These are phyloP conservation scores for Ecliptopera silaceata DNA, from an alignment of 2,888 invertebrate genomes.

Conservation along the genomic window DNA sequence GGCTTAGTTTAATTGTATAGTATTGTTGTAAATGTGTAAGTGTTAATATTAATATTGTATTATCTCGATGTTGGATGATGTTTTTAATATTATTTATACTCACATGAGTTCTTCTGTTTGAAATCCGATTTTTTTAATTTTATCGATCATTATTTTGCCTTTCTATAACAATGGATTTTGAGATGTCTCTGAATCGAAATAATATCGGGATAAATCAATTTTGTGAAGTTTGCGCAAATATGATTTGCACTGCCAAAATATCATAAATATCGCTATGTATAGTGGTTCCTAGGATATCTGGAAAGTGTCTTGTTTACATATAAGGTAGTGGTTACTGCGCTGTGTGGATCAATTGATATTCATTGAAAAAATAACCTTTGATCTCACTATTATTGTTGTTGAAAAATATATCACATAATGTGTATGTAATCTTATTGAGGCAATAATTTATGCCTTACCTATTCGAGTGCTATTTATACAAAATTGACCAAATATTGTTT, in stretches of 20 bases:
- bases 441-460: slow-evolving; percentile 65
- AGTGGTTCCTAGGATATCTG: slow-evolving; percentile 19
- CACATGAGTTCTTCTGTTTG: slow-evolving; percentile 43
- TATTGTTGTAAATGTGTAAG: slow-evolving; percentile 73
- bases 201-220: slow-evolving; percentile 7
- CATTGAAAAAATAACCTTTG: slow-evolving; percentile 60
- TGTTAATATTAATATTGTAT: slow-evolving; percentile 72
- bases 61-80: slow-evolving; percentile 62
- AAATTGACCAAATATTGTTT: slow-evolving; percentile 71
- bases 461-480: slow-evolving; percentile 56
- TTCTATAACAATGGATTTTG: slow-evolving; percentile 5
- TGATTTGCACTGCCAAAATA: slow-evolving; percentile 40
- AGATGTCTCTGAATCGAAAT: slow-evolving; percentile 6
- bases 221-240: slow-evolving; percentile 33
- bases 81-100: slow-evolving; percentile 79
- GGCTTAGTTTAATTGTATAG: slow-evolving; percentile 60
- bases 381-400: slow-evolving; percentile 72
- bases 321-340: slow-evolving; percentile 32
- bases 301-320: slow-evolving; percentile 32
- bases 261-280: slow-evolving; percentile 26
- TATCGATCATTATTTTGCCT: not conserved
- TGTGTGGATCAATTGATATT: slow-evolving; percentile 50
- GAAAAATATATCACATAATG: slow-evolving; percentile 31
- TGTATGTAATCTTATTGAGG: slow-evolving; percentile 59
- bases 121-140: slow-evolving; percentile 23